Evolutionary conservation across 2,113 vertebrate genomes (phyloP).

Genomic region (Riparia riparia): DNA sequence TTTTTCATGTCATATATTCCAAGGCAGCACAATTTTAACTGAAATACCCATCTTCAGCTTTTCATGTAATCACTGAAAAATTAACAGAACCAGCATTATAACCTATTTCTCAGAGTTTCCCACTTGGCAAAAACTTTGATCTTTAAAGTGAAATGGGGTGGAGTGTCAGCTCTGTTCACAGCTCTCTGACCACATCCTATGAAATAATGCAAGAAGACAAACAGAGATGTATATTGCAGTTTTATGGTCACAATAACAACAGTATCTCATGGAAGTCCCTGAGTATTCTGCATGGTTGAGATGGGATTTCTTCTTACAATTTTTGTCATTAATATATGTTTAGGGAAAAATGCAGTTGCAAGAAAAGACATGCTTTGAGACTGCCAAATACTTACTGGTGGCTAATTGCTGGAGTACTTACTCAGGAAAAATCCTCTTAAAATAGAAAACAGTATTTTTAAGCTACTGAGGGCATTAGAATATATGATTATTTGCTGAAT

Average conservation of each 20-base stretch:
- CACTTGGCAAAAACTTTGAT: not conserved
- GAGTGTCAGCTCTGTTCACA: not conserved
- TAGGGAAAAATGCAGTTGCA: constrained; percentile 36
- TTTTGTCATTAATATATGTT: not conserved
- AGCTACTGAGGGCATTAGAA: constrained; percentile 40
- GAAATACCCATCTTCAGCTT: not conserved
- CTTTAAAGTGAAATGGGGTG: constrained; percentile 3
- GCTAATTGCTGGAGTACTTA: constrained; percentile 59
- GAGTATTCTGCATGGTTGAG: constrained; percentile 11
- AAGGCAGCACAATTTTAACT: not conserved
- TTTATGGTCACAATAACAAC: constrained; percentile 32
- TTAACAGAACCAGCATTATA: not conserved
- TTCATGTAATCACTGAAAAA: not conserved
- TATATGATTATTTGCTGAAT: constrained; percentile 6
- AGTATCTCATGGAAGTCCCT: constrained; percentile 11
- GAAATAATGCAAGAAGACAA: constrained; percentile 14
- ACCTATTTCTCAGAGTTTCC: not conserved
- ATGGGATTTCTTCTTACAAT: constrained; percentile 27
- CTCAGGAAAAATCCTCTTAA: constrained; percentile 57
- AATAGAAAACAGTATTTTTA: constrained; percentile 47
- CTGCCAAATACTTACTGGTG: constrained; percentile 64
- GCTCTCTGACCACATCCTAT: not conserved
- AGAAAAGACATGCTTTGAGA: constrained; percentile 38
- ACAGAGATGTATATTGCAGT: not conserved
- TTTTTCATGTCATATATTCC: not conserved